Percentiles rank a stretch among this genome's conserved stretches.
Conservation (phyloP, 2,113 vertebrate genomes). For the Melanostigma gelatinosum region DNA sequence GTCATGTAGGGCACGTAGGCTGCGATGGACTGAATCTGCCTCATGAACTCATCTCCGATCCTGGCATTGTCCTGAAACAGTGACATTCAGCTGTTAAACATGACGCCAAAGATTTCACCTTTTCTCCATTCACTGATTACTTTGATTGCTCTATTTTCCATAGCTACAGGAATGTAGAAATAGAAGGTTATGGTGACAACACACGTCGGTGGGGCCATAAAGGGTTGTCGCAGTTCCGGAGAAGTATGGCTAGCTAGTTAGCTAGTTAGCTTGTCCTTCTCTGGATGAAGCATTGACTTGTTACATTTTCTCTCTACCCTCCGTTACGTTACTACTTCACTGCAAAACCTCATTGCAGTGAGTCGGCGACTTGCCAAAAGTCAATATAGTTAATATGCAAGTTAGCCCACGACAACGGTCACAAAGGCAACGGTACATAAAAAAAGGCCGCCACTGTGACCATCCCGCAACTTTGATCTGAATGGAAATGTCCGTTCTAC, state of each 20-base stretch:
- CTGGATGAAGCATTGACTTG: not conserved
- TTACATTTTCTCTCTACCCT: not conserved
- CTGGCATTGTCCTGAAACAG: constrained; percentile 83
- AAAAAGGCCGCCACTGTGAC: too few relatives aligned
- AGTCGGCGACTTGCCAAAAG: too few relatives aligned
- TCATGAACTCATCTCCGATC: constrained; percentile 90
- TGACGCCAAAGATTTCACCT: constrained; percentile 16
- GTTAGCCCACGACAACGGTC: too few relatives aligned
- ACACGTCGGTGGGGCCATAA: too few relatives aligned
- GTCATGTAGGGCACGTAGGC: constrained; percentile 91
- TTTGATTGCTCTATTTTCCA: constrained; percentile 41
- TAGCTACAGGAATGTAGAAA: constrained; percentile 34
- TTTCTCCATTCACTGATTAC: not conserved
- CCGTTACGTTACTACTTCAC: too few relatives aligned
- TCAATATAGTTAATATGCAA: too few relatives aligned
- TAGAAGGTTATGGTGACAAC: not conserved
- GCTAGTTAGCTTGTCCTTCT: not conserved
- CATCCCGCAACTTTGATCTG: too few relatives aligned
- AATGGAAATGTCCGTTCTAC: too few relatives aligned
- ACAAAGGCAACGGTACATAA: too few relatives aligned
- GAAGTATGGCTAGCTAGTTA: too few relatives aligned
- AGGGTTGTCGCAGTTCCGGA: too few relatives aligned
- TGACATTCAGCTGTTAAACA: constrained; percentile 17
- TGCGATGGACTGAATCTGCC: constrained; percentile 88
- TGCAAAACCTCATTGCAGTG: too few relatives aligned